Base-by-base conservation (phyloP, 2,797 vertebrate genomes). In the Neosalanx taihuensis region DNA sequence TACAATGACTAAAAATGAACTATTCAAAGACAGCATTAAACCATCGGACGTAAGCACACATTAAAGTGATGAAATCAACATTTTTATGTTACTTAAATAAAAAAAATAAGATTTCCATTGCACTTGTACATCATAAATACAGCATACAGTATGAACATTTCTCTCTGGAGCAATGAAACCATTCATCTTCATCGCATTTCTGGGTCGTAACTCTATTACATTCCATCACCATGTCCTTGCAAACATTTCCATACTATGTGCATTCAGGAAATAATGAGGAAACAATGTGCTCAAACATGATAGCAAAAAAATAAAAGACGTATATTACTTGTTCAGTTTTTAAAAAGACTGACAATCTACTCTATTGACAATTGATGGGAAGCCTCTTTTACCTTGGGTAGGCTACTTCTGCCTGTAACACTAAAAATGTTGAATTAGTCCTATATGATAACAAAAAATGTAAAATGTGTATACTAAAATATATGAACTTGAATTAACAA, bases 121-220 rank as follows among this genome's bases (percentile, higher is more conserved):
- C 84, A 89, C 86, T 85, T 87, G 2, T 56, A 69, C 86, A 85
- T 87, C 76, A 88, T 89, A 84, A 89, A 89, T 87, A 87, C 77
- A 83, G 72, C 73, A 77, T 17, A 49, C 46, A 70, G 53, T 26
- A 20, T 73, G 37, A 0, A 60, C 26, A 57, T 64, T 69, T 62
- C 60, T 57, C 74, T 67, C 58, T 35, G 66, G 70, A 76, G 74
- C 64, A 69, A 69, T 33, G 26, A 5, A 5, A 69, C 58, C 66
- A 63, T 31, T 20, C 53, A 62, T 51, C 23, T 18, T 18, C 5
- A 18, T 29, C 58, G 15, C 13, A 51, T 62, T 4, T 0, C 1
- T 7, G 62, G 12, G 65, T 20, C 29, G 37, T 20, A 17, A 70
- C 77, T 29, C 0, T 62, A 63, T 56, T 49, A 68, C 80, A 78